phyloP scores from a whole-genome alignment of 2,113 vertebrate species.

The Crotalus horridus region DNA sequence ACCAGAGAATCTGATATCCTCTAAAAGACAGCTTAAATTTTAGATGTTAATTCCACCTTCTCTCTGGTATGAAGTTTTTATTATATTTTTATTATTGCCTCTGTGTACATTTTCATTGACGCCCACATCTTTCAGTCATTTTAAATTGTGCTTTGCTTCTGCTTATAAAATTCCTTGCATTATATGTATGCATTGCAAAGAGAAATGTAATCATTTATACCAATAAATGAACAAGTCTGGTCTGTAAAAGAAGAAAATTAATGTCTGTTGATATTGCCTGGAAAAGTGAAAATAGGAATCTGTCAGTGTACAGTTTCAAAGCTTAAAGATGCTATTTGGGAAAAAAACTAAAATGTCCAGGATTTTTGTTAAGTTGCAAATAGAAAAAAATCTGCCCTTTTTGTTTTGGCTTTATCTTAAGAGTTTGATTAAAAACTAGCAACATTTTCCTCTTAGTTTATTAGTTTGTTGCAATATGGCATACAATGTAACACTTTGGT shows the following conservation, averaged over 20 bases:
- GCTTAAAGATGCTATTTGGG: neutral
- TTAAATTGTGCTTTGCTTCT: neutral
- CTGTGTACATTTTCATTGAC: neutral
- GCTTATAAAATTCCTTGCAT: neutral
- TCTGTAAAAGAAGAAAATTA: neutral
- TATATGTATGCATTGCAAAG: neutral
- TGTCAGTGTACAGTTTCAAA: neutral
- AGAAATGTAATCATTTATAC: neutral
- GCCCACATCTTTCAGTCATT: neutral
- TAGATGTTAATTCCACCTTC: neutral
- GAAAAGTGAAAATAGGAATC: neutral
- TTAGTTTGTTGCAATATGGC: conserved; percentile 12
- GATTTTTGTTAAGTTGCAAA: conserved; percentile 11
- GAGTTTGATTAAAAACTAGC: neutral
- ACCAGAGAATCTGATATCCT: neutral
- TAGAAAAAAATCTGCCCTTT: neutral
- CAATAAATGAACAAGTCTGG: neutral
- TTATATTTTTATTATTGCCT: neutral
- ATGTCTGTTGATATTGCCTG: neutral
- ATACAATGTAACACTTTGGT: neutral
- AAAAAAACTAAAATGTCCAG: neutral
- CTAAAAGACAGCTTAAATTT: neutral
- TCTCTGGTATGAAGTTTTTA: neutral
- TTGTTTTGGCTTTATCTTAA: neutral
- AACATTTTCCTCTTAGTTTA: neutral